A percentile compares a stretch with the other conserved stretches of the same genome.
These are phyloP conservation scores for Augochlora pura DNA, from an alignment of 1,140 invertebrate species.

Conservation along the genomic window DNA sequence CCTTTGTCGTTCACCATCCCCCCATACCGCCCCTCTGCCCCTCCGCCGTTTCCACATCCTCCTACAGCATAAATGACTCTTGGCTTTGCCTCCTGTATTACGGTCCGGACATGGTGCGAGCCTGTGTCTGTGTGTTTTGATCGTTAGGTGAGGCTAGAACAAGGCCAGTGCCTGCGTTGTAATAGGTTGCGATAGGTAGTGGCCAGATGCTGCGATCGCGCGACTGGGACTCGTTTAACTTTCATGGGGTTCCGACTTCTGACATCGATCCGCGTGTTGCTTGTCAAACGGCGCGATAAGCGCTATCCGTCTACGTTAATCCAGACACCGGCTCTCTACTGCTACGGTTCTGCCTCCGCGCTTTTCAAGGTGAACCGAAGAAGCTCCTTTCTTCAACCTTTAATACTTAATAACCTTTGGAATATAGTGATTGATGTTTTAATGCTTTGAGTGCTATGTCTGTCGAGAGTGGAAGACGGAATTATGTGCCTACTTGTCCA, in stretches of 20 bases:
- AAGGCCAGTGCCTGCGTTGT: constrained; percentile 14
- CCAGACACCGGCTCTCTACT: no score
- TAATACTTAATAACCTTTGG: no score
- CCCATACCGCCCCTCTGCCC: constrained; percentile 10
- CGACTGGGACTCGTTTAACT: constrained; percentile 13
- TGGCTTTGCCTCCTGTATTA: constrained; percentile 44
- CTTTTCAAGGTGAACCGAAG: no score
- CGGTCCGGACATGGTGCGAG: constrained; percentile 11
- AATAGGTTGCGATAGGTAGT: not conserved
- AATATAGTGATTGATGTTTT: no score
- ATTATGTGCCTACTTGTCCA: no score
- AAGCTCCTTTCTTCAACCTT: no score
- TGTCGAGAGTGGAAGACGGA: no score
- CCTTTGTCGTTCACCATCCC: constrained; percentile 10
- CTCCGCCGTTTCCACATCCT: constrained; percentile 31
- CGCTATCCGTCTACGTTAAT: not conserved
- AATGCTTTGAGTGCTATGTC: no score
- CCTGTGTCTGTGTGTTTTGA: constrained; percentile 21
- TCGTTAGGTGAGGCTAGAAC: constrained; percentile 46
- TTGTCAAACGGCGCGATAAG: not conserved
- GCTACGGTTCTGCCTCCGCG: no score
- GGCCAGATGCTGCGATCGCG: constrained; percentile 15
- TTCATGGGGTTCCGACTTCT: not conserved
- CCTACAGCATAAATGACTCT: constrained; percentile 57
- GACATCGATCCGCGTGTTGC: not conserved